These are phyloP conservation scores for Apeltes quadracus DNA, from an alignment of 2,113 vertebrate species.

Conservation along the genomic window DNA sequence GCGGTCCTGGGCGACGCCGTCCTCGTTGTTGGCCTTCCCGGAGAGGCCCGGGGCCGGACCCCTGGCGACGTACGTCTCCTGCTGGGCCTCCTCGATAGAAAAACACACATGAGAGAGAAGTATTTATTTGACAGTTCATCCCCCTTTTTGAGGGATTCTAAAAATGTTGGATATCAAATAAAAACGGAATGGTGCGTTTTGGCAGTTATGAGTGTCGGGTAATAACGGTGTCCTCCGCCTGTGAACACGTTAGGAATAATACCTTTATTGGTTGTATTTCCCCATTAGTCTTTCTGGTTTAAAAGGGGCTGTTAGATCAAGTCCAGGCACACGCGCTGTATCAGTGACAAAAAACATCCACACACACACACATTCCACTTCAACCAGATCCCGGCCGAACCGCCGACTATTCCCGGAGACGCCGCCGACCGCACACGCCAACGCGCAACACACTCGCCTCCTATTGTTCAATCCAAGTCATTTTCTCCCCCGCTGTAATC, in stretches of 20 bases:
- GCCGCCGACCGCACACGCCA: conserved; percentile 30
- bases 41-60: conserved; percentile 86
- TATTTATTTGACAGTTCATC: not conserved
- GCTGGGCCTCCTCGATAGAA: conserved; percentile 84
- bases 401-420: conserved; percentile 64
- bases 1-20: conserved; percentile 91
- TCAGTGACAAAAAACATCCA: conserved; percentile 33
- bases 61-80: conserved; percentile 89
- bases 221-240: no score
- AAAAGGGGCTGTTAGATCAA: conserved; percentile 32
- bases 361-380: conserved; percentile 63
- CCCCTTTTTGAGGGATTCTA: not conserved
- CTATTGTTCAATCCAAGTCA: conserved; percentile 77
- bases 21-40: conserved; percentile 92
- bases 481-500: conserved; percentile 78
- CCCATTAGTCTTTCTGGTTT: conserved; percentile 44
- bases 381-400: conserved; percentile 66
- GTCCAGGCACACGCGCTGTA: conserved; percentile 19
- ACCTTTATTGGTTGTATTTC: conserved; percentile 18
- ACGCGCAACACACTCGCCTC: conserved; percentile 48
- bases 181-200: no score
- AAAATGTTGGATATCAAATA: conserved; percentile 5
- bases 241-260: no score
- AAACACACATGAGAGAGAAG: not conserved
- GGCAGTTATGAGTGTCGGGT: not conserved